These are phyloP conservation scores for Vanacampus margaritifer DNA, from an alignment of 2,113 vertebrate genomes.

Conservation along the genomic window DNA sequence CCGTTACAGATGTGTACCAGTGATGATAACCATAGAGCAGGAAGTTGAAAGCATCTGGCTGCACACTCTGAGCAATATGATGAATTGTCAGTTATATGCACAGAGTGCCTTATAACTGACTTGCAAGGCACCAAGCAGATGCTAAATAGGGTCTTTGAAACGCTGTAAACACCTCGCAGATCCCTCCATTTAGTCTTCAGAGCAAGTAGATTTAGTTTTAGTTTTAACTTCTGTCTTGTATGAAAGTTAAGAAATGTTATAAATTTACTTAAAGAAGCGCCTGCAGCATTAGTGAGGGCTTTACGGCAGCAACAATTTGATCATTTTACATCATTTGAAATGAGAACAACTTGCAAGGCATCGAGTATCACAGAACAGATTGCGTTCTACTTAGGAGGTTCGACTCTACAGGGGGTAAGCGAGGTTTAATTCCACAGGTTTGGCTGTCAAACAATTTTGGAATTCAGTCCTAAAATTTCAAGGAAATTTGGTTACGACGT, in stretches of 20 bases:
- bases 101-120: background rate
- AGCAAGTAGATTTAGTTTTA: background rate
- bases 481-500: background rate
- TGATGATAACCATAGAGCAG: background rate
- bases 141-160: background rate
- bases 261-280: background rate
- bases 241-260: background rate
- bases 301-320: too few species aligned
- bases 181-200: background rate
- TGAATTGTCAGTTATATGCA: background rate
- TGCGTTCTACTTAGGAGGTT: background rate
- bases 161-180: background rate
- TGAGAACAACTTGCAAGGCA: background rate
- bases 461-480: background rate
- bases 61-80: background rate
- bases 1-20: background rate
- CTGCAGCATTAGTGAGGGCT: background rate
- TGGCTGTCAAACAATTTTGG: background rate
- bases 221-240: background rate
- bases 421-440: background rate
- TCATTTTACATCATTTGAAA: background rate
- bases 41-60: background rate
- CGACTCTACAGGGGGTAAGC: background rate
- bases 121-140: background rate
- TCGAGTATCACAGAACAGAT: background rate